Conservation (phyloP, 2,888 invertebrate genomes). For the Ptilodon capucinus region DNA sequence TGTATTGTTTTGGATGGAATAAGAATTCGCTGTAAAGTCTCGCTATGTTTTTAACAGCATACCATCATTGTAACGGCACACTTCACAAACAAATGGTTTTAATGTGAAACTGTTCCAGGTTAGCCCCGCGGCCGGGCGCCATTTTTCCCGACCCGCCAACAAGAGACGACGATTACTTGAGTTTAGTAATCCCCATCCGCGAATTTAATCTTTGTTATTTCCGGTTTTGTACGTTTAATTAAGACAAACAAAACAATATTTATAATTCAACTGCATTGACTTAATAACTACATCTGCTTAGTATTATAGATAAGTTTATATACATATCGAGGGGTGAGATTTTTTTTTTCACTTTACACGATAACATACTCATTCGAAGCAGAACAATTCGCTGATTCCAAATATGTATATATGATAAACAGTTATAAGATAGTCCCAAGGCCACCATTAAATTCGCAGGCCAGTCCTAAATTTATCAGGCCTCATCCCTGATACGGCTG, state of each 20-base stretch:
- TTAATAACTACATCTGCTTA: too few relatives aligned
- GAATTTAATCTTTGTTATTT: slow-evolving; percentile 43
- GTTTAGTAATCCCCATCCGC: slow-evolving; percentile 40
- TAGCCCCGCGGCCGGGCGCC: slow-evolving; percentile 40
- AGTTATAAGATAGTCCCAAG: neutral
- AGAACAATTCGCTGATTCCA: too few relatives aligned
- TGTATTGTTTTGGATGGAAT: too few relatives aligned
- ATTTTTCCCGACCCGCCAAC: slow-evolving; percentile 38
- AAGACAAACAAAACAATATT: too few relatives aligned
- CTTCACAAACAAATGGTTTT: slow-evolving; percentile 35
- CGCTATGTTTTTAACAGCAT: slow-evolving; percentile 6
- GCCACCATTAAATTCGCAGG: neutral
- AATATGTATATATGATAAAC: too few relatives aligned
- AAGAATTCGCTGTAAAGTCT: neutral
- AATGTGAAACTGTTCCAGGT: slow-evolving; percentile 32
- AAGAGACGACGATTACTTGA: slow-evolving; percentile 36
- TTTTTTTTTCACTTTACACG: too few relatives aligned
- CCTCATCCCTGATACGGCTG: slow-evolving; percentile 1
- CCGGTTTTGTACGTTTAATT: slow-evolving; percentile 27
- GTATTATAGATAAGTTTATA: too few relatives aligned
- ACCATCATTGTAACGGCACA: slow-evolving; percentile 14
- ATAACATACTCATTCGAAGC: too few relatives aligned
- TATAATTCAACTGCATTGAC: too few relatives aligned
- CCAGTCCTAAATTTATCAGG: slow-evolving; percentile 2
- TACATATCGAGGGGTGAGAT: too few relatives aligned